A percentile compares a stretch with the other conserved stretches of the same genome.
Conservation (phyloP, 2,797 vertebrate genomes). For the Pangasius sanitwongsei region DNA sequence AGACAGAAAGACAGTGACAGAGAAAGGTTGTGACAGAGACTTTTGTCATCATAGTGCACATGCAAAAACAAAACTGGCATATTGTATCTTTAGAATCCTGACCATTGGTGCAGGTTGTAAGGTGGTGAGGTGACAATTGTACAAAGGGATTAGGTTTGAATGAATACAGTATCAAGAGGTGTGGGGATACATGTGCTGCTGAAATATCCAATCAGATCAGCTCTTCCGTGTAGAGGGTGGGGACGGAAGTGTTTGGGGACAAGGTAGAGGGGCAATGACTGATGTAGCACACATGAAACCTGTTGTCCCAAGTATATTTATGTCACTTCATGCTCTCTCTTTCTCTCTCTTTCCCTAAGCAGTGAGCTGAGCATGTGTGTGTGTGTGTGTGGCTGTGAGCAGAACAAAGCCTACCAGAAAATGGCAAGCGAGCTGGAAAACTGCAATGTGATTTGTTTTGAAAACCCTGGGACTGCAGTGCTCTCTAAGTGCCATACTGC, state of each 20-base stretch:
- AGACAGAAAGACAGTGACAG: not conserved
- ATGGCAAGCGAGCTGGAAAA: not conserved
- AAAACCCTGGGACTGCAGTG: slow-evolving; percentile 5
- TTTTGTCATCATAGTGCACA: not conserved
- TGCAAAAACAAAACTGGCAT: not conserved
- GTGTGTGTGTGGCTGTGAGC: not conserved
- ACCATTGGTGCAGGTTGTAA: not conserved
- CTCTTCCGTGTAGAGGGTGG: not conserved
- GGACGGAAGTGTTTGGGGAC: not conserved
- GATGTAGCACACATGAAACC: not conserved
- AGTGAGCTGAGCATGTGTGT: not conserved
- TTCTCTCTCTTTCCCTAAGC: not conserved
- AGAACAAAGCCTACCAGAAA: not conserved
- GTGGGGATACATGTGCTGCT: not conserved
- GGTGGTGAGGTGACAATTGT: not conserved
- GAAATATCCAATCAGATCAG: not conserved
- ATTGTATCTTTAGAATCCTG: not conserved
- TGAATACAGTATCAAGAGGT: not conserved
- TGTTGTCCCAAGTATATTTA: not conserved
- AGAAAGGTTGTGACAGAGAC: not conserved
- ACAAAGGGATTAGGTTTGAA: not conserved
- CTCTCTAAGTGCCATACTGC: slow-evolving; percentile 3
- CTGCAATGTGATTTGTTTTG: not conserved
- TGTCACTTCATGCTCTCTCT: not conserved
- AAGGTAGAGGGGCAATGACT: not conserved